Evolutionary conservation across 2,888 invertebrate species (phyloP).

Genomic region (Petrolisthes cinctipes): DNA sequence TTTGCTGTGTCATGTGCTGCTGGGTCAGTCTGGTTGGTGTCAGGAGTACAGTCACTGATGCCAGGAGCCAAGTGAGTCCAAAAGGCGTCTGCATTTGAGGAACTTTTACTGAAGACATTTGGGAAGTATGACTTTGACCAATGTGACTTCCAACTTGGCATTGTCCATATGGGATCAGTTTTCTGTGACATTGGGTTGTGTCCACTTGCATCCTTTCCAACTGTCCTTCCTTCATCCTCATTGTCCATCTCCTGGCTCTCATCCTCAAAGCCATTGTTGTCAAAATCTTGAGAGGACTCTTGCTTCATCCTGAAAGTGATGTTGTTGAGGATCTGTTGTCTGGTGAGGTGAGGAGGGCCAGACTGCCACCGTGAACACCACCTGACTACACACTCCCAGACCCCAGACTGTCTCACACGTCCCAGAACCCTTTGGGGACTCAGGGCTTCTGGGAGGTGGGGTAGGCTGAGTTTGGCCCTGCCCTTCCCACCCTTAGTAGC

Average conservation of each 20-base stretch:
- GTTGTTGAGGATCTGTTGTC: constrained; percentile 30
- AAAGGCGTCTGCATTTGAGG: neutral
- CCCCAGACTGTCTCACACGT: neutral
- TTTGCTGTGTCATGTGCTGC: neutral
- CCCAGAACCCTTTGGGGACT: neutral
- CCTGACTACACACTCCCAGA: neutral
- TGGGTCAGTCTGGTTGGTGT: neutral
- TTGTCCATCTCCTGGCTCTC: constrained; percentile 6
- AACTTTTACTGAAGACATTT: neutral
- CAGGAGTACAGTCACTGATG: neutral
- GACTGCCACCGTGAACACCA: constrained; percentile 18
- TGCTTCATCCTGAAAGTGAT: constrained; percentile 32
- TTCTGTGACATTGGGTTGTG: neutral
- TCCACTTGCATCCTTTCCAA: neutral
- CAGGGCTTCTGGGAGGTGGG: neutral
- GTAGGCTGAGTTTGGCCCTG: neutral
- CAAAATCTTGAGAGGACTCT: constrained; percentile 6
- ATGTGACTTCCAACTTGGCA: constrained; percentile 35
- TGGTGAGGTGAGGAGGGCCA: neutral
- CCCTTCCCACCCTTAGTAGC: neutral
- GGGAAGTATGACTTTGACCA: constrained; percentile 36
- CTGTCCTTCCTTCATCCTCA: neutral
- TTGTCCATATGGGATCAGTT: constrained; percentile 21
- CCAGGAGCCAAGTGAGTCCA: constrained; percentile 6
- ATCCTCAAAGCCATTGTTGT: constrained; percentile 32